phyloP scores from a whole-genome alignment of 2,888 invertebrate species.

The Cynaeus angustus region DNA sequence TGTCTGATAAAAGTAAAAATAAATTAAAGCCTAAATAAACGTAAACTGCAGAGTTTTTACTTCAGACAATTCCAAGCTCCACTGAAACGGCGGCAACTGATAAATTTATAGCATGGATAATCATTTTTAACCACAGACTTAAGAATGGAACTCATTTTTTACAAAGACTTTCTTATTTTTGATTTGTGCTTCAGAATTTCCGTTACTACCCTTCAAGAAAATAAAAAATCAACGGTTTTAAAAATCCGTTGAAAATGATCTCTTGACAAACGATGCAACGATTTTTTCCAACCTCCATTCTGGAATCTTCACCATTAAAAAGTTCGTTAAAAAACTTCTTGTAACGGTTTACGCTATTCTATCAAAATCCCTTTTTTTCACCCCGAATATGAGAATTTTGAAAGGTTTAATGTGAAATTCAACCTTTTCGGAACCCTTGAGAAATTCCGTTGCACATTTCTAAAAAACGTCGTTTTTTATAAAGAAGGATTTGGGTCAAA shows the following conservation, averaged over 20 bases:
- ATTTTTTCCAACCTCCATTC: slow-evolving; percentile 34
- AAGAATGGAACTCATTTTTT: too few species aligned
- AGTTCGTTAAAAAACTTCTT: slow-evolving; percentile 46
- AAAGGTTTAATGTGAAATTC: slow-evolving; percentile 58
- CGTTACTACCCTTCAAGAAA: background rate
- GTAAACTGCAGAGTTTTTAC: too few species aligned
- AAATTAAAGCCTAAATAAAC: too few species aligned
- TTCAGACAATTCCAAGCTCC: too few species aligned
- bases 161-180: too few species aligned
- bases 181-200: too few species aligned
- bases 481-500: slow-evolving; percentile 64
- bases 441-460: slow-evolving; percentile 67
- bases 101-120: too few species aligned
- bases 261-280: slow-evolving; percentile 29
- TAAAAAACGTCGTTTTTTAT: slow-evolving; percentile 62
- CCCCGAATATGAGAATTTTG: slow-evolving; percentile 52
- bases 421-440: slow-evolving; percentile 64
- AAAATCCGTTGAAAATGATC: slow-evolving; percentile 39
- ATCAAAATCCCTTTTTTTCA: slow-evolving; percentile 23
- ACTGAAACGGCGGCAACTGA: too few species aligned
- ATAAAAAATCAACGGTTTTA: slow-evolving; percentile 32
- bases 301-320: slow-evolving; percentile 28
- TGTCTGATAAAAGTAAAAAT: too few species aligned
- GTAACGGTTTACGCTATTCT: slow-evolving; percentile 26
- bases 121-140: too few species aligned